phyloP scores from a whole-genome alignment of 23 tunicate species.

The Ascidia mentula region DNA sequence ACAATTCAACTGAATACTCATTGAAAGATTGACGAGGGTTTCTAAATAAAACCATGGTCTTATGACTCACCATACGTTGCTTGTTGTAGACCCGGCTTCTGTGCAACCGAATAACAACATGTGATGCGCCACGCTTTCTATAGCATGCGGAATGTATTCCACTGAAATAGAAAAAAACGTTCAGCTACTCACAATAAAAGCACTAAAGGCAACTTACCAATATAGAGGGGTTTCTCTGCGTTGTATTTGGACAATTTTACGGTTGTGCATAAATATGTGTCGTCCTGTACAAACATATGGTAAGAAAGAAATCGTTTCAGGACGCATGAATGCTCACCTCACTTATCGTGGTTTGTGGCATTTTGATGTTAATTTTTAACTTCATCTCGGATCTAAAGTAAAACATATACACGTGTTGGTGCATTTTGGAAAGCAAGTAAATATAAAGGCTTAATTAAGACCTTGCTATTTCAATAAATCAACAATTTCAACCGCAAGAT shows the following conservation, averaged over 20 bases:
- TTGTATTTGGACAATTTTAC: not conserved
- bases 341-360: not conserved
- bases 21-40: too few species aligned
- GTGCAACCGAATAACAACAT: constrained; percentile 53
- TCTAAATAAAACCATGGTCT: too few species aligned
- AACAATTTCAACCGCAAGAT: too few species aligned
- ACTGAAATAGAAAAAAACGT: constrained; percentile 6
- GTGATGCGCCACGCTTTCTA: constrained; percentile 55
- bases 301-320: too few species aligned
- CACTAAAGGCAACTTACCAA: constrained; percentile 26
- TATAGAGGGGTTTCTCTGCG: constrained; percentile 13
- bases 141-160: constrained; percentile 42
- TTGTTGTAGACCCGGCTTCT: constrained; percentile 3
- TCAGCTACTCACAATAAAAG: not conserved
- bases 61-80: constrained; percentile 9
- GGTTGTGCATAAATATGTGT: constrained; percentile 38
- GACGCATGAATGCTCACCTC: not conserved
- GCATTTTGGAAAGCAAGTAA: too few species aligned
- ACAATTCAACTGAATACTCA: too few species aligned
- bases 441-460: too few species aligned
- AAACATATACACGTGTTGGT: too few species aligned
- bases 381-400: too few species aligned
- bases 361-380: not conserved
- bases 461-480: too few species aligned
- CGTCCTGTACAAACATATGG: too few species aligned